Evolutionary conservation across 2,888 invertebrate species (phyloP), one percentile per base, ranked within the genome.

Genomic region (Ornithoptera alexandrae): DNA sequence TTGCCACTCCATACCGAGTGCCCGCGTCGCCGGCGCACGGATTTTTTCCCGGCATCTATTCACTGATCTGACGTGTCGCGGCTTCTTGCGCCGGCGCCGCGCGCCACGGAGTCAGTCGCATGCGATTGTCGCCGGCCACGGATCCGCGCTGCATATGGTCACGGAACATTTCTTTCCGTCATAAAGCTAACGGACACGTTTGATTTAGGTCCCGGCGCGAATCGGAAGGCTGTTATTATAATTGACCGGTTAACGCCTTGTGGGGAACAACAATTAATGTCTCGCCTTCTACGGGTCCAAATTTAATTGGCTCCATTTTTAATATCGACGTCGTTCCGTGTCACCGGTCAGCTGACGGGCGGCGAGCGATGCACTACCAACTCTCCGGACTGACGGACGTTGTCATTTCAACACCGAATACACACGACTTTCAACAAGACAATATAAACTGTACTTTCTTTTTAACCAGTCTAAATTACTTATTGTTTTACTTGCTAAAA

Each of bases 1-100:
- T 78, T 75, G 78, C 73, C 67, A 68, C 65, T 65, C 74, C 73
- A 71, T 76, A 74, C 72, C 67, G 67, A 70, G 70, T 60, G 62
- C 56, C 60, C 50, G 58, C 64, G 64, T 60, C 64, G 58, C 63
- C 63, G 63, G 30, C 30, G 46, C 63, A 50, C 46, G 8, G 42
- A 36, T 67, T 63, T 67, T 70, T 67, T 70, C 59, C 36, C 59
- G 12, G 17, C 50, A 46, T 36, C 20, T 24, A 39, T 39, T 56
- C n/a, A 20, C 18, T 60, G 50, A 65, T 69, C 50, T 46, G 24
- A 50, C 50, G 68, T 63, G 46, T 62, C n/a, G 57, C 62, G 63
- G 39, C 59, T 68, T 68, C 63, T 62, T 68, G 42, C 65, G 15
- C n/a, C 36, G n/a, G 10, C 24, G 62, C 53, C 24, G 50, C 58